Conservation (phyloP, 2,113 vertebrate genomes). For the Brienomyrus longianalis region DNA sequence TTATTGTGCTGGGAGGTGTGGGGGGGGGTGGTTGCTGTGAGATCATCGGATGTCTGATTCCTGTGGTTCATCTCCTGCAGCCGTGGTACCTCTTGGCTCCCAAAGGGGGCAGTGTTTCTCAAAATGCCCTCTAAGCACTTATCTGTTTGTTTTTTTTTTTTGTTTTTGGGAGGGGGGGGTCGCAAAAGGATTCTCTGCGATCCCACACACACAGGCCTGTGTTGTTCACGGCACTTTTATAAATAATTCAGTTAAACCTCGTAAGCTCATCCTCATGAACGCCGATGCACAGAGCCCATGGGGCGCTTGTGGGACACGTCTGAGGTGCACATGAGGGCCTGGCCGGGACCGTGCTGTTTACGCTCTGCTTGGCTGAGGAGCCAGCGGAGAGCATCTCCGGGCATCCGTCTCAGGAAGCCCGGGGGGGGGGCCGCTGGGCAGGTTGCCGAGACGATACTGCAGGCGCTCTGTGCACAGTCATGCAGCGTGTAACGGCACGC, state of each 20-base stretch:
- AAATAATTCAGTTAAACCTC: not conserved
- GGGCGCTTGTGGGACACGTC: not conserved
- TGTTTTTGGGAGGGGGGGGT: not conserved
- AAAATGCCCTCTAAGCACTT: not conserved
- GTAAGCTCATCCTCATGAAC: not conserved
- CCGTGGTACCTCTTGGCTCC: not conserved
- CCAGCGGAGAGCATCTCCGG: not conserved
- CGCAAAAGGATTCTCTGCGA: not conserved
- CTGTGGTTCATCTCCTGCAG: not conserved
- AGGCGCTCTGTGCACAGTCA: not conserved
- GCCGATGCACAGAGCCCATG: not conserved
- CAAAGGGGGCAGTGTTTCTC: not conserved
- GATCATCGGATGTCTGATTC: not conserved
- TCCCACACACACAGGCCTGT: not conserved
- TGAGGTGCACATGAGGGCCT: not conserved
- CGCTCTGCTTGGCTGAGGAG: not conserved
- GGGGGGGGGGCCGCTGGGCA: not conserved
- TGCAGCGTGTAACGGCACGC: not conserved
- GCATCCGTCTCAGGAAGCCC: not conserved
- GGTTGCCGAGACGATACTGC: not conserved
- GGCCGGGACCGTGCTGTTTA: not conserved
- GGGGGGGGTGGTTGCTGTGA: not conserved
- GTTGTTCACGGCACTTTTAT: not conserved
- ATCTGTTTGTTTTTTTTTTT: not conserved
- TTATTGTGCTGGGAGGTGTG: not conserved